These are phyloP conservation scores for Tupiocoris notatus DNA, from an alignment of 2,888 invertebrate genomes.

Conservation along the genomic window DNA sequence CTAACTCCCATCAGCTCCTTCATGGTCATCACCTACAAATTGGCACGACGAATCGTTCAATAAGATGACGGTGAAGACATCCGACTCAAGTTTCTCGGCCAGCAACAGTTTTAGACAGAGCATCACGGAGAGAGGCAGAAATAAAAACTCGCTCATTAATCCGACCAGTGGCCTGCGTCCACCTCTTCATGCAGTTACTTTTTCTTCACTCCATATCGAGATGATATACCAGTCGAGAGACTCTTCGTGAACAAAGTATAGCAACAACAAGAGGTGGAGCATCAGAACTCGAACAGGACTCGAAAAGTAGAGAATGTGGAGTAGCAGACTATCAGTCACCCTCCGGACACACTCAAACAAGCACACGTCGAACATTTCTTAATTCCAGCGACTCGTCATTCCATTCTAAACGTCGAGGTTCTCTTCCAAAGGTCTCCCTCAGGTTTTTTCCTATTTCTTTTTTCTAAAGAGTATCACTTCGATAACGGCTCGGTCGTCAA, in stretches of 20 bases:
- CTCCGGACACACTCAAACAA: not conserved
- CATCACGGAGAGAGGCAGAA: not conserved
- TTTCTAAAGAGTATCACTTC: not conserved
- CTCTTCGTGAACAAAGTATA: too few species aligned
- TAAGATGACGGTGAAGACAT: not conserved
- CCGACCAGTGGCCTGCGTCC: not conserved
- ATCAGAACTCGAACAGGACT: not conserved
- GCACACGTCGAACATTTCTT: not conserved
- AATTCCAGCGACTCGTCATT: not conserved
- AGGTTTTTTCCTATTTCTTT: too few species aligned
- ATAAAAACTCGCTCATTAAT: not conserved
- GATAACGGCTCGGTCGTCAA: not conserved
- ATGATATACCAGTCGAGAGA: not conserved
- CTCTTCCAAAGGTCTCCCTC: not conserved
- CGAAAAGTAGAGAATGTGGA: not conserved
- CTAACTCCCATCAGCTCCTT: not conserved
- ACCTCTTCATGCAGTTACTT: not conserved
- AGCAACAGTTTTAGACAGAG: too few species aligned
- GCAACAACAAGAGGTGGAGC: not conserved
- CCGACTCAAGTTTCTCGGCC: not conserved
- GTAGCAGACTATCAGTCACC: not conserved
- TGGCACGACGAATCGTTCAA: not conserved
- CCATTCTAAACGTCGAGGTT: not conserved
- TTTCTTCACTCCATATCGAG: not conserved
- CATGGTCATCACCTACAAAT: not conserved